Evolutionary conservation across 2,113 vertebrate species (phyloP), one percentile per base, ranked within the genome.

Genomic region (Brienomyrus brachyistius): DNA sequence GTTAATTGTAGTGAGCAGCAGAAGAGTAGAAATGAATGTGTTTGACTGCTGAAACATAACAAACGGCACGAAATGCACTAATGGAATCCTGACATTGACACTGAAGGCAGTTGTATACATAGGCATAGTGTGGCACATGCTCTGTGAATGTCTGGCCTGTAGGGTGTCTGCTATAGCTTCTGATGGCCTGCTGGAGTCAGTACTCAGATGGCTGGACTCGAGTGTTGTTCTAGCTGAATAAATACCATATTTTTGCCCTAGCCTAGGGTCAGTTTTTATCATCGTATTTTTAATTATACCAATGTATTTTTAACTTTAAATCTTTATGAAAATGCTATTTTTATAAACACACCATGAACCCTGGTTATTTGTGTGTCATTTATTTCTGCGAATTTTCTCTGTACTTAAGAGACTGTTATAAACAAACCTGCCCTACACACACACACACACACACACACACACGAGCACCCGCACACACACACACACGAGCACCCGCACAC

Each of bases 1-100:
- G 92, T 93, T 95, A 93, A 94, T 95, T 94, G 93, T n/a, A 90
- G 90, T 91, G 92, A 90, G 91, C 91, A 86, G 51, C 87, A 92
- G n/a, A 91, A 91, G 52, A 88, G 70, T 86, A 88, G 52, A 90
- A 43, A 88, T 82, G 35, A 23, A 70, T 89, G 88, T 31, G 43
- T 15, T 15, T 48, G 84, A 11, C 84, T 62, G 86, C n/a, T 89
- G 47, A 50, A 87, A 62, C 88, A 35, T 90, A 89, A 90, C 87
- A 92, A 90, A 74, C 87, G 51, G 88, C 77, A 86, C 35, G 54
- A 88, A 89, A 35, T 82, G 40, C 86, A 62, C 27, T 82, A 89
- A 83, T 27, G 90, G 90, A 59, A 23, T 83, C 77, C 89, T 89
- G 91, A 89, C 91, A 92, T 91, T 90, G 17, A 85, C 62, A 51